Conservation (phyloP, 2,113 vertebrate genomes). For the Xiphophorus maculatus region DNA sequence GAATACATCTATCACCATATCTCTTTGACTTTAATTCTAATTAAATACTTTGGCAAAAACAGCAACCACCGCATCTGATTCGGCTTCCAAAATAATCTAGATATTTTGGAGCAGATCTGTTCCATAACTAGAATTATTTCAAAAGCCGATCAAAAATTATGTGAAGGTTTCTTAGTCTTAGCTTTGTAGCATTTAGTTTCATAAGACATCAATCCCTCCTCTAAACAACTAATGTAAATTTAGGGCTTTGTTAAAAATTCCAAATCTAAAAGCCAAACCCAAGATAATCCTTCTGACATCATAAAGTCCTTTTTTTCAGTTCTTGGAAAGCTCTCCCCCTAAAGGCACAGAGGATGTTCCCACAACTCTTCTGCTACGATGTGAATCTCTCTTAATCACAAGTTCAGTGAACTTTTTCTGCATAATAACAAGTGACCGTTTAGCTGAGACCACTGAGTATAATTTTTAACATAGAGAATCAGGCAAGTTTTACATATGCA, state of each 20-base stretch:
- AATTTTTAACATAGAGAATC: constrained; percentile 5
- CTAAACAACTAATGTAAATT: not conserved
- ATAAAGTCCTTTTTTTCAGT: not conserved
- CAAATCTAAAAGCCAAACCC: not conserved
- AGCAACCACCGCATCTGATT: not conserved
- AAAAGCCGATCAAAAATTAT: not conserved
- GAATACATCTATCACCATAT: not conserved
- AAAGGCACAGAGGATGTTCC: not conserved
- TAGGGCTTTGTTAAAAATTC: not conserved
- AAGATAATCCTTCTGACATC: constrained; percentile 14
- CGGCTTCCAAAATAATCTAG: not conserved
- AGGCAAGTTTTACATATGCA: too few species aligned
- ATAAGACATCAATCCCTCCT: not conserved
- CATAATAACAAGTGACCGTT: constrained; percentile 21
- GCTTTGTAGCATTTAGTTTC: not conserved
- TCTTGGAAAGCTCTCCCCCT: not conserved
- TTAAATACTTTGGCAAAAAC: not conserved
- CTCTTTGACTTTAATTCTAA: not conserved
- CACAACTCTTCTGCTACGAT: not conserved
- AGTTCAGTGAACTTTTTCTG: not conserved
- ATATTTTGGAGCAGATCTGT: not conserved
- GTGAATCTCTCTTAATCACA: not conserved
- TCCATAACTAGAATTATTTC: not conserved
- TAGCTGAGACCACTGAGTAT: not conserved
- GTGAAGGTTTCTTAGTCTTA: not conserved